These are phyloP conservation scores for Polyploca ridens DNA, from an alignment of 2,888 invertebrate species.

Conservation along the genomic window DNA sequence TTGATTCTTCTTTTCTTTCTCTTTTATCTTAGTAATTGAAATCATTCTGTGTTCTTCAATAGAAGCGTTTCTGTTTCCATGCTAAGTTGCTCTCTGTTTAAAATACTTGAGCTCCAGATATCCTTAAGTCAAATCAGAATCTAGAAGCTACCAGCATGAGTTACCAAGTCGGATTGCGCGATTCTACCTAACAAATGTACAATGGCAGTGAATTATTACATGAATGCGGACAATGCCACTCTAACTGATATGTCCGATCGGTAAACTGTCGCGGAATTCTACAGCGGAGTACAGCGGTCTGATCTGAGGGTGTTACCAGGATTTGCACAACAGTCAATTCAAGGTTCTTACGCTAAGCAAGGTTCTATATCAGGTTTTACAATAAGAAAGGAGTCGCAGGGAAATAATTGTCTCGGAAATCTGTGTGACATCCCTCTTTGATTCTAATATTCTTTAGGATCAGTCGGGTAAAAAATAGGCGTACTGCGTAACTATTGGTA, in stretches of 20 bases:
- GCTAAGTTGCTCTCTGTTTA: too few relatives aligned
- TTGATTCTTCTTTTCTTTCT: too few relatives aligned
- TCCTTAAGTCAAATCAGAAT: neutral
- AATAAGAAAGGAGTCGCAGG: neutral
- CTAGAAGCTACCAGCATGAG: neutral
- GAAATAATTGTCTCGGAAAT: neutral
- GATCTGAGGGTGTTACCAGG: neutral
- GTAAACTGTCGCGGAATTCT: neutral
- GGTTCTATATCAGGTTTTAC: neutral
- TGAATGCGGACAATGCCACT: neutral
- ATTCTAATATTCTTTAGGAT: too few relatives aligned
- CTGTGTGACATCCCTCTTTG: neutral
- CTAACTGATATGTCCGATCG: conserved; percentile 5
- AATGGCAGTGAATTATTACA: conserved; percentile 7
- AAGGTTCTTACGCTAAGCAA: neutral
- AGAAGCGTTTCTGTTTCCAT: too few relatives aligned
- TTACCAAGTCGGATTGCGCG: neutral
- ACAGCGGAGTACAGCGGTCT: neutral
- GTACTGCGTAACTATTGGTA: too few relatives aligned
- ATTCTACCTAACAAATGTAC: neutral
- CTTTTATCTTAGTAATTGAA: too few relatives aligned
- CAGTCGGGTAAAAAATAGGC: too few relatives aligned
- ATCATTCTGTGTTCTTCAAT: too few relatives aligned
- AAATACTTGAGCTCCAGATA: neutral
- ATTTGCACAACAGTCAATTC: neutral